Evolutionary conservation across 2,797 vertebrate species (phyloP), one percentile per base, ranked within the genome.

Genomic region (Enteromius afrohamiltoni): DNA sequence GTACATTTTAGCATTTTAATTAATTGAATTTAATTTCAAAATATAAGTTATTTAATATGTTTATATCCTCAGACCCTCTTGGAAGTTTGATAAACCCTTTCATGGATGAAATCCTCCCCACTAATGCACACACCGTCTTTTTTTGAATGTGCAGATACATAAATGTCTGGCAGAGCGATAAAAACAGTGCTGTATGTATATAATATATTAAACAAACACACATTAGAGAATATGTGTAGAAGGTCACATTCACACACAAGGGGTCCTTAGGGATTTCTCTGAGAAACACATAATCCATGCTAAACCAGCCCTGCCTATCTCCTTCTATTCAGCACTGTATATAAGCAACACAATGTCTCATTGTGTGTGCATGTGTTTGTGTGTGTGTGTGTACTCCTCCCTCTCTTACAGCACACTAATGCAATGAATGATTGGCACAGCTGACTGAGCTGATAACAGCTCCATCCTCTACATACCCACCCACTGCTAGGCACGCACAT

Each of bases 371-470:
- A 37, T 68, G 60, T 29, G 47, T 31, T 34, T 85, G 58, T 85
- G 29, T 68, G 67, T 55, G 67, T 51, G 77, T 53, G 49, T 68
- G 81, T 51, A 37, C 64, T 40, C 77, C 71, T 79, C 78, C 82
- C 77, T 64, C 85, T 71, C 47, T 42, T 55, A 55, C 60, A 77
- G 51, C 34, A 74, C 53, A 37, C 64, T 75, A 70, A 84, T 53
- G 77, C 65, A 83, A 64, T 84, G 82, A 86, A 77, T 80, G 77
- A 86, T 83, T 86, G 85, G 82, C 77, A 83, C 85, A 86, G 85
- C 82, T 86, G 85, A 80, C 74, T 64, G 37, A 37, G 82, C 85
- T 83, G 85, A 86, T 86, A 86, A 86, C 78, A 65, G 55, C 78
- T 64, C 81, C 70, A 79, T 86, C 60, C 82, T 76, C 64, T 77